phyloP scores from a whole-genome alignment of 2,113 vertebrate species.

The Furnarius figulus region DNA sequence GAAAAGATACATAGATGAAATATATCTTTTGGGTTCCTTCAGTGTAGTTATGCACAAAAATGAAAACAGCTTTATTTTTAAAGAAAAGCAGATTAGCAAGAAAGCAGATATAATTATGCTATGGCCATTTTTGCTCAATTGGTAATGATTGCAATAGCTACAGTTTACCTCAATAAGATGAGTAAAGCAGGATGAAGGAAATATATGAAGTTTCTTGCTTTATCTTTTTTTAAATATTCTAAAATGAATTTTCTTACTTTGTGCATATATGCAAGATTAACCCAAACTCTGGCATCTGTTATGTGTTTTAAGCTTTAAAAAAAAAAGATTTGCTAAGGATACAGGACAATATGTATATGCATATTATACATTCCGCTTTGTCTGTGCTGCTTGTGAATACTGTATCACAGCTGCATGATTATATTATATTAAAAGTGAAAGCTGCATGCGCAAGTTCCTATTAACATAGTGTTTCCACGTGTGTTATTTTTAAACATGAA shows the following conservation, averaged over 20 bases:
- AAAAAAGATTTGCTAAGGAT: background rate
- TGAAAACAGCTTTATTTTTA: background rate
- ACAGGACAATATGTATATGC: too few species aligned
- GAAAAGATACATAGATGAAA: slow-evolving; percentile 46
- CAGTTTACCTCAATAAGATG: background rate
- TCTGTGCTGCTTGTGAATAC: background rate
- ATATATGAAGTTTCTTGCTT: background rate
- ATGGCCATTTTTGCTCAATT: background rate
- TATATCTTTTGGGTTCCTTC: background rate
- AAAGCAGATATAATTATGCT: background rate
- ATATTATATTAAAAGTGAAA: background rate
- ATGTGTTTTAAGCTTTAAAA: background rate
- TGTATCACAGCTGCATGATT: background rate
- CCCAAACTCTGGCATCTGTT: background rate
- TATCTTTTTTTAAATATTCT: background rate
- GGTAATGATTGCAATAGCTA: background rate
- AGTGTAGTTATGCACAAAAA: slow-evolving; percentile 19
- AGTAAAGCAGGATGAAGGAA: background rate
- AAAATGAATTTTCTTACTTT: background rate
- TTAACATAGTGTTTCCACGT: background rate
- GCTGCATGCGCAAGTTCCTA: background rate
- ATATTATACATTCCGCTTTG: background rate
- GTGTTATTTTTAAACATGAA: background rate
- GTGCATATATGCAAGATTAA: background rate
- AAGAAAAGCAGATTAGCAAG: background rate